Evolutionary conservation across 1,140 invertebrate genomes (phyloP), one percentile per base, ranked within the genome.

Genomic region (Drosophila sproati): DNA sequence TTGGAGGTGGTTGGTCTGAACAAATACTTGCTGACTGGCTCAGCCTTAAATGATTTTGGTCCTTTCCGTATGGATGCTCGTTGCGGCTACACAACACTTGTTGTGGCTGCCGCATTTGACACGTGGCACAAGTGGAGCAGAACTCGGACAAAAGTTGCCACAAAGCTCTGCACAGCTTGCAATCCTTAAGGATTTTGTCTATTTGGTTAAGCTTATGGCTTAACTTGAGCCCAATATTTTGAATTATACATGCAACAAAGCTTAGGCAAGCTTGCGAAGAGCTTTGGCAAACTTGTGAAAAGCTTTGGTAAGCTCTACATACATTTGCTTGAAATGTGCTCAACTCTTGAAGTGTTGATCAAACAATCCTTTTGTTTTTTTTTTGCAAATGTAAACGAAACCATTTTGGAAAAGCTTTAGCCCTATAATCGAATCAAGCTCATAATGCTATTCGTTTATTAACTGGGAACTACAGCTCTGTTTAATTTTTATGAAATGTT

Each of bases 21-120:
- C 7, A 64, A 77, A 63, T 52, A 45, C 8, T 39, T 72, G 10
- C 50, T 10, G 3, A 35, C 31, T n/a, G 10, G 2, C 10, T 43
- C 4, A n/a, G 10, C n/a, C 39, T 43, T n/a, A n/a, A 43, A 3
- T 43, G 39, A 43, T 43, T 43, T 43, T n/a, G n/a, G 0, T 0
- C 4, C 39, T 43, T 43, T n/a, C 10, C 10, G 39, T 43, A 43
- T 43, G 39, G 4, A n/a, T n/a, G 10, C 10, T 43, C 39, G n/a
- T 43, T 67, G 63, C 5, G 63, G 10, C 20, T 2, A 20, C 20
- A 20, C 20, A 20, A 20, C 20, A 20, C 34, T n/a, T 4, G 32
- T 59, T 64, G 29, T 8, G 54, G 39, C 54, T 37, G 54, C 59
- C 80, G 77, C 59, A 75, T 63, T 62, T 80, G 77, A 69, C 71